Conservation (phyloP, 2,113 vertebrate species). For the Lucifuga dentata region DNA sequence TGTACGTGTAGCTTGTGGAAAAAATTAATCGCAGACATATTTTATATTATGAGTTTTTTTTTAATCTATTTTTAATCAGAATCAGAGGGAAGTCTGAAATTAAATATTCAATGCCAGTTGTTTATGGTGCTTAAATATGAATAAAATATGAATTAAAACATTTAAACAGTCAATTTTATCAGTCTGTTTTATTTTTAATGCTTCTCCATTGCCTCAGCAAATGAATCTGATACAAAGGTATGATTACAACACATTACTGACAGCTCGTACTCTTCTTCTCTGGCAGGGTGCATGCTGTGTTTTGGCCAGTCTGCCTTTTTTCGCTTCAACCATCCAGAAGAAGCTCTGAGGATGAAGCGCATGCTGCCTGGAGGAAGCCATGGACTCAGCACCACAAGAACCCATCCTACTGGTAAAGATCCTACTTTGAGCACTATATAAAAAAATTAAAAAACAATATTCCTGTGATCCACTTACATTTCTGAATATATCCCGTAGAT, state of each 20-base stretch:
- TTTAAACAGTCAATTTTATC: too few relatives aligned
- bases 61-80: not conserved
- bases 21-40: too few relatives aligned
- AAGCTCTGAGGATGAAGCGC: slow-evolving; percentile 97
- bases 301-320: slow-evolving; percentile 95
- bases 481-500: too few relatives aligned
- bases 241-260: slow-evolving; percentile 2
- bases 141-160: too few relatives aligned
- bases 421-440: not conserved
- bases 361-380: slow-evolving; percentile 87
- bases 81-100: not conserved
- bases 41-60: too few relatives aligned
- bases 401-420: slow-evolving; percentile 82
- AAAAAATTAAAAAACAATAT: not conserved
- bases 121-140: not conserved
- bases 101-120: not conserved
- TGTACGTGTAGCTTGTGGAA: too few relatives aligned
- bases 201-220: too few relatives aligned
- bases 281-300: slow-evolving; percentile 95
- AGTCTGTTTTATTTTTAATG: too few relatives aligned
- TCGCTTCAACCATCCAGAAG: slow-evolving; percentile 96
- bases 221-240: too few relatives aligned
- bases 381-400: slow-evolving; percentile 66
- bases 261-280: not conserved
- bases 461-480: slow-evolving; percentile 5